Evolutionary conservation across 2,113 vertebrate species (phyloP).

Genomic region (Rhinoderma darwinii): DNA sequence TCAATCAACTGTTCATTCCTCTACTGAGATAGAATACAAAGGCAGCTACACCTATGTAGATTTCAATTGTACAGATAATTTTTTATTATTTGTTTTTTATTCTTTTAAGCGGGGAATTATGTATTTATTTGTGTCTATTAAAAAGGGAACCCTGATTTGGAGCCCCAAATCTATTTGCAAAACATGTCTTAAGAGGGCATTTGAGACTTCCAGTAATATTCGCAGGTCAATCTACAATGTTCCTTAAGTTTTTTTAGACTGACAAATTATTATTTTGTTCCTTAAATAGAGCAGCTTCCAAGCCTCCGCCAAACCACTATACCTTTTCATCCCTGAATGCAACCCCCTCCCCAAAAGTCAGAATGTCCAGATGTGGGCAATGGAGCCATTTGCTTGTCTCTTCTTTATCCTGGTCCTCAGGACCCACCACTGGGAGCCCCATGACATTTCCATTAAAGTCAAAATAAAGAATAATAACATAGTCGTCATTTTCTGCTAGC

Average conservation of each 20-base stretch:
- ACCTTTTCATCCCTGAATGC: not conserved
- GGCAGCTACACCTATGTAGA: not conserved
- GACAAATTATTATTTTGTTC: not conserved
- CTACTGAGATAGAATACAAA: not conserved
- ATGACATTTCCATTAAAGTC: slow-evolving; percentile 25
- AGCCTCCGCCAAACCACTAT: not conserved
- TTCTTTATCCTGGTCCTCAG: not conserved
- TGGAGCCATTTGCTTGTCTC: not conserved
- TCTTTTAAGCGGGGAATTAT: not conserved
- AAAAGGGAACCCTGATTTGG: not conserved
- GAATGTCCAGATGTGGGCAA: slow-evolving; percentile 2
- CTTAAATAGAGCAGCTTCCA: not conserved
- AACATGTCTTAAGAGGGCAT: not conserved
- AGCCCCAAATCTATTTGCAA: not conserved
- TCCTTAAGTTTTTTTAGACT: not conserved
- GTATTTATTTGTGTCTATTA: not conserved
- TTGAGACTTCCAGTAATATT: not conserved
- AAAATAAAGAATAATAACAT: slow-evolving; percentile 32
- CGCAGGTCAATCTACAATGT: not conserved
- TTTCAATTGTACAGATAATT: not conserved
- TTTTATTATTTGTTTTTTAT: not conserved
- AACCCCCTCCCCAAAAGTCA: not conserved
- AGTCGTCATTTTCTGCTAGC: slow-evolving; percentile 41
- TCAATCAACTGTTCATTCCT: not conserved
- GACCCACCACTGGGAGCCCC: slow-evolving; percentile 12